A percentile compares a stretch with the other conserved stretches of the same genome.
Evolutionary conservation across 2,888 invertebrate species (phyloP).

Genomic region (Cordilura impudica): DNA sequence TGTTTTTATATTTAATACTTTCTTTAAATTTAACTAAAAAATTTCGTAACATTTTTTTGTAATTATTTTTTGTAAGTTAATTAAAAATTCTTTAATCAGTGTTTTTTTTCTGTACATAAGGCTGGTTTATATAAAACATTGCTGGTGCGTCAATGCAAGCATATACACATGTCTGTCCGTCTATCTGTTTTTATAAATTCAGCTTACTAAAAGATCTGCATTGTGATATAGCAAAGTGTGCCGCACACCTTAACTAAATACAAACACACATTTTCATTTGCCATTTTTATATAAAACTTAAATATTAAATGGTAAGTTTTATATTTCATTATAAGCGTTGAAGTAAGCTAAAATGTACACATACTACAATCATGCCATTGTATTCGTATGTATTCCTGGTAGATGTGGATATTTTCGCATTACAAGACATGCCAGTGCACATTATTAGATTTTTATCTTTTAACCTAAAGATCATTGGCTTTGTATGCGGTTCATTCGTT

Average conservation of each 20-base stretch:
- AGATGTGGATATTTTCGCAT: slow-evolving; percentile 33
- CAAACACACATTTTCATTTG: not conserved
- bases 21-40: slow-evolving; percentile 44
- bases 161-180: not conserved
- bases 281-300: not conserved
- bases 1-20: slow-evolving; percentile 1
- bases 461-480: slow-evolving; percentile 59
- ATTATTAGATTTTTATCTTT: slow-evolving; percentile 60
- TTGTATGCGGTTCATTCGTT: slow-evolving; percentile 38
- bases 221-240: slow-evolving; percentile 57
- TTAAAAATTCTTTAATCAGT: slow-evolving; percentile 69
- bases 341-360: not conserved
- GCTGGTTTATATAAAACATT: not conserved
- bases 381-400: not conserved
- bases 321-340: not conserved
- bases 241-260: slow-evolving; percentile 45
- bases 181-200: not conserved
- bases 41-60: slow-evolving; percentile 31
- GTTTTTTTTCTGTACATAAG: not conserved
- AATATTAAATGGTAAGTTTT: not conserved
- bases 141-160: slow-evolving; percentile 18
- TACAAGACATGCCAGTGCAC: slow-evolving; percentile 42
- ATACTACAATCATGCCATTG: not conserved
- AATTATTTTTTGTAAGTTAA: slow-evolving; percentile 67
- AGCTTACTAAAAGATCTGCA: slow-evolving; percentile 39